Percentiles rank a stretch among this genome's conserved stretches.
Evolutionary conservation across 2,888 invertebrate species (phyloP).

Genomic region (Thymelicus sylvestris): DNA sequence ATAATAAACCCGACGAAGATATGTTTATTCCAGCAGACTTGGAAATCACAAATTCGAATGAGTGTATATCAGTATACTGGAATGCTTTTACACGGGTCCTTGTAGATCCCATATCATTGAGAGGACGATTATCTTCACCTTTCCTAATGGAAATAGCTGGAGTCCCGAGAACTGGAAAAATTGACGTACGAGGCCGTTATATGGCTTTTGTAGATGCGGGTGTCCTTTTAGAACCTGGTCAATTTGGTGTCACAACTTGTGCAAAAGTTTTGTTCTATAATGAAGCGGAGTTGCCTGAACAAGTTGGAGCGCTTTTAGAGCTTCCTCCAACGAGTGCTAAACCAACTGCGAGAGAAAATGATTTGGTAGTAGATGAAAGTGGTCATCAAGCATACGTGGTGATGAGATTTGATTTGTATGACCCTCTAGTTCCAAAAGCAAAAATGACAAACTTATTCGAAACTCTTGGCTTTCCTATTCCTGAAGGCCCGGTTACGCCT

Average conservation of each 20-base stretch:
- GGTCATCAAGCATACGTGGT: conserved; percentile 63
- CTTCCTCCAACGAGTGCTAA: conserved; percentile 71
- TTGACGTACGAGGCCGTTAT: conserved; percentile 68
- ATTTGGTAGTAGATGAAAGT: conserved; percentile 58
- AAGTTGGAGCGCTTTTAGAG: conserved; percentile 59
- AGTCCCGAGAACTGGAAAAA: conserved; percentile 66
- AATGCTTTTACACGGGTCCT: conserved; percentile 70
- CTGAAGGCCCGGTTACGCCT: conserved; percentile 51
- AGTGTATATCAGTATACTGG: conserved; percentile 69
- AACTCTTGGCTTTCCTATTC: conserved; percentile 57
- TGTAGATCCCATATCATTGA: conserved; percentile 58
- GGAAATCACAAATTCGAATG: conserved; percentile 43
- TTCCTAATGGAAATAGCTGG: conserved; percentile 74
- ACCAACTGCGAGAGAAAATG: conserved; percentile 58
- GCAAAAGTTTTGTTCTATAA: conserved; percentile 59
- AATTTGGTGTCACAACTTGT: conserved; percentile 61
- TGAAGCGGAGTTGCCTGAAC: conserved; percentile 58
- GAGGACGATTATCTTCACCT: conserved; percentile 53
- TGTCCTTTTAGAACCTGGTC: conserved; percentile 66
- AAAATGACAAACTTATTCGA: conserved; percentile 62
- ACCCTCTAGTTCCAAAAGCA: conserved; percentile 60
- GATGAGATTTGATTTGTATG: conserved; percentile 67
- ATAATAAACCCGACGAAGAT: conserved; percentile 60
- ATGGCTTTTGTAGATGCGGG: conserved; percentile 68
- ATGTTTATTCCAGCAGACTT: conserved; percentile 62